Evolutionary conservation across 2,797 vertebrate species (phyloP).

Genomic region (Alfaro cultratus): DNA sequence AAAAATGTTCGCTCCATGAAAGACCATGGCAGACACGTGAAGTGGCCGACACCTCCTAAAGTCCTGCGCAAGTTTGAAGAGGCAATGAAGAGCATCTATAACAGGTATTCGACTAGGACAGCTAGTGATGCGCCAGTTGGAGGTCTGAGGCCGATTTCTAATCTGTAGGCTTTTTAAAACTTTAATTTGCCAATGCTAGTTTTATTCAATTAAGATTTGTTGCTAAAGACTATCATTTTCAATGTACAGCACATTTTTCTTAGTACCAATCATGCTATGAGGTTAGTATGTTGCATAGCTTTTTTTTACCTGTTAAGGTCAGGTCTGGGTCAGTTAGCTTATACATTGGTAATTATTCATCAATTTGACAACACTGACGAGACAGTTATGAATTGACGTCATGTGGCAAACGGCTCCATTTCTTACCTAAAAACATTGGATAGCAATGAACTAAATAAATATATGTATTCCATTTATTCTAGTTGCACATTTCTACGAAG

Average conservation of each 20-base stretch:
- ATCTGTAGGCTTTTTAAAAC: not conserved
- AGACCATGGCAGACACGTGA: constrained; percentile 87
- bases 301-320: no score
- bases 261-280: not conserved
- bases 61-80: constrained; percentile 91
- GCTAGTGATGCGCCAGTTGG: not conserved
- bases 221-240: not conserved
- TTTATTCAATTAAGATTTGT: not conserved
- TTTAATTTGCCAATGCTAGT: not conserved
- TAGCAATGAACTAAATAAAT: not conserved
- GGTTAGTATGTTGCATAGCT: not conserved
- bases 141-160: not conserved
- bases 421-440: not conserved
- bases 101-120: constrained; percentile 77
- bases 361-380: no score
- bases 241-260: not conserved
- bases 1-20: constrained; percentile 84
- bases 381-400: not conserved
- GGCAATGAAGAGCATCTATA: constrained; percentile 86
- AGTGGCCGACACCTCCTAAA: constrained; percentile 92
- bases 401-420: not conserved
- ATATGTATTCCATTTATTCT: not conserved
- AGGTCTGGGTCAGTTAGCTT: not conserved
- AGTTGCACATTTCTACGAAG: not conserved
- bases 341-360: not conserved